Evolutionary conservation across 1,140 invertebrate genomes (phyloP).

Genomic region (Drosophila burlai): DNA sequence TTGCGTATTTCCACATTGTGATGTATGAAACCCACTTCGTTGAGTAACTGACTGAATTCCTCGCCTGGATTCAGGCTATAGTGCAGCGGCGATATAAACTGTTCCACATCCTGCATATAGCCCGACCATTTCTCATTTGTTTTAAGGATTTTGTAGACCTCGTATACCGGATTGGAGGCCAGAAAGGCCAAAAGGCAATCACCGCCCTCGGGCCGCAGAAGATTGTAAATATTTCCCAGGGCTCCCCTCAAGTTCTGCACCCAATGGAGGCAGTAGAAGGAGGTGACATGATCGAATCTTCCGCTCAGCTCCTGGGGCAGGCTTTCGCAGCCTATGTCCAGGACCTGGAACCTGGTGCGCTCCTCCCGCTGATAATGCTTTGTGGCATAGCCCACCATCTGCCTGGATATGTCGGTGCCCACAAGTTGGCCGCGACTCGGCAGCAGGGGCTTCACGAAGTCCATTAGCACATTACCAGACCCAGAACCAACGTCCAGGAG

Average conservation of each 20-base stretch:
- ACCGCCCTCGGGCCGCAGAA: constrained; percentile 85
- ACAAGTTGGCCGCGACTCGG: constrained; percentile 86
- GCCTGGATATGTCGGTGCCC: constrained; percentile 89
- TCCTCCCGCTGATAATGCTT: constrained; percentile 84
- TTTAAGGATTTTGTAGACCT: constrained; percentile 88
- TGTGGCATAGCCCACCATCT: constrained; percentile 90
- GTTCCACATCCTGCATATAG: constrained; percentile 89
- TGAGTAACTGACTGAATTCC: constrained; percentile 88
- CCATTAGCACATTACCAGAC: constrained; percentile 90
- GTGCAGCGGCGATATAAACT: constrained; percentile 89
- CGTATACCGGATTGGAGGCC: constrained; percentile 90
- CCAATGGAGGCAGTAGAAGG: constrained; percentile 94
- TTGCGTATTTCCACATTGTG: constrained; percentile 88
- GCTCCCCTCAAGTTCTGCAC: constrained; percentile 90
- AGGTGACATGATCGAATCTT: constrained; percentile 90
- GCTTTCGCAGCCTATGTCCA: constrained; percentile 88
- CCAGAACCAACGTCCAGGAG: constrained; percentile 93
- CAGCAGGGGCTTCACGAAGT: constrained; percentile 89
- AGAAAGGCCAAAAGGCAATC: constrained; percentile 90
- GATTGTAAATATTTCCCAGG: constrained; percentile 52
- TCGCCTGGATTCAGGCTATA: constrained; percentile 88
- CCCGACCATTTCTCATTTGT: constrained; percentile 87
- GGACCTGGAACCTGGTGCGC: constrained; percentile 87
- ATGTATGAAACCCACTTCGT: constrained; percentile 89
- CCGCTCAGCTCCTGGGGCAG: constrained; percentile 67